Base-by-base conservation (phyloP, 2,888 invertebrate species). In the Dione juno region DNA sequence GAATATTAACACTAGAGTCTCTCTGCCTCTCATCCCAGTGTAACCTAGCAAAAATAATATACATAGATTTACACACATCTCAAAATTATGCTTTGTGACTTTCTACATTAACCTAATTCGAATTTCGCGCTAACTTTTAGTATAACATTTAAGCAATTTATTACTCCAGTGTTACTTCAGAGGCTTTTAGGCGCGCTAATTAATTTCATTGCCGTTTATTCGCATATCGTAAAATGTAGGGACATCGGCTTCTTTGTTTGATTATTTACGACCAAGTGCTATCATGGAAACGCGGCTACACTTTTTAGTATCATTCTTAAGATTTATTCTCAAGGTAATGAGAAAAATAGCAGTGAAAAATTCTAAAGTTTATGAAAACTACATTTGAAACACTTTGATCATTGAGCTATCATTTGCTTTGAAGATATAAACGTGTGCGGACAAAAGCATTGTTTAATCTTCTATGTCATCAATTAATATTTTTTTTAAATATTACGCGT, bases 141-240 rank as follows among this genome's bases (percentile, higher is more conserved):
- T 19, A 43, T 67, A 41, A 50, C 50, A 19, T 73, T 67, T 67
- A 54, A 53, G 3, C 67, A 69, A 71, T 72, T 74, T 75, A 53
- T 52, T 66, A 59, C 69, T 65, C 63, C 64, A 58, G n/a, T 52
- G 28, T 72, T 67, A 73, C 77, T 80, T 80, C 78, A 74, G 71
- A 74, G 74, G 79, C 78, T 81, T 79, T 82, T 75, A 76, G 77
- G 72, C 68, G 74, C 37, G 74, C 80, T 86, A 86, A 88, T 86
- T 84, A 80, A 77, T 83, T 86, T 86, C 83, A 85, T 78, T 76
- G 77, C 77, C 73, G 75, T 72, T 72, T 74, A 75, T 75, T 73
- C 71, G 69, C 71, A 59, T 72, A 67, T 73, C 77, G 74, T 75
- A 72, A 77, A 77, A 79, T 80, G 82, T 16, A 16, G 19, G 50